These are phyloP conservation scores for Crocallis elinguaria DNA, from an alignment of 2,888 invertebrate genomes.

Conservation along the genomic window DNA sequence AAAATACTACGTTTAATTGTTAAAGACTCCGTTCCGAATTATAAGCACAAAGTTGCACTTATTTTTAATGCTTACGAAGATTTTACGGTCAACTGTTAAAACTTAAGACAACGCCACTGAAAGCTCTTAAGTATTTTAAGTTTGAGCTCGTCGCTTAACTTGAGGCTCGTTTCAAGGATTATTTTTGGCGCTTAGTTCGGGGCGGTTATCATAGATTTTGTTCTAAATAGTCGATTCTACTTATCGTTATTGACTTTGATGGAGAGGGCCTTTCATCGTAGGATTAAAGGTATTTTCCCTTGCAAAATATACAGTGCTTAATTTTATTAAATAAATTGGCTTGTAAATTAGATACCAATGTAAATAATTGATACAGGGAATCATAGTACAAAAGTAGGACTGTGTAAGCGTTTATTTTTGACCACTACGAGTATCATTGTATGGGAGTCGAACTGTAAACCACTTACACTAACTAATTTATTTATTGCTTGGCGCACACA, in stretches of 20 bases:
- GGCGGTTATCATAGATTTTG: constrained; percentile 37
- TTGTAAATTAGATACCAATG: too few relatives aligned
- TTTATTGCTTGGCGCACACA: too few relatives aligned
- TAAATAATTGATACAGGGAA: too few relatives aligned
- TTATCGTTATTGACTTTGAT: constrained; percentile 10
- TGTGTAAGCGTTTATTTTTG: too few relatives aligned
- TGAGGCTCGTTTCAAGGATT: constrained; percentile 39
- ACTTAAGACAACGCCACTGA: constrained; percentile 40
- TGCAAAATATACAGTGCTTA: background rate
- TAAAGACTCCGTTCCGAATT: constrained; percentile 17
- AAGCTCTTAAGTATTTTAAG: constrained; percentile 42
- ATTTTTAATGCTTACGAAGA: constrained; percentile 48
- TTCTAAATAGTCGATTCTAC: constrained; percentile 24
- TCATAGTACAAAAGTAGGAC: too few relatives aligned
- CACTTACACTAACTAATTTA: too few relatives aligned
- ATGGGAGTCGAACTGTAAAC: too few relatives aligned
- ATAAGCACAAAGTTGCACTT: constrained; percentile 37
- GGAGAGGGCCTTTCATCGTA: background rate
- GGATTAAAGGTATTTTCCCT: background rate
- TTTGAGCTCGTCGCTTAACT: constrained; percentile 43
- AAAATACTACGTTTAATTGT: constrained; percentile 31
- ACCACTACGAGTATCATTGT: too few relatives aligned
- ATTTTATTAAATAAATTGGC: too few relatives aligned
- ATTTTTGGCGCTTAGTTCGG: constrained; percentile 32
- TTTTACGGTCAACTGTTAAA: constrained; percentile 45